These are phyloP conservation scores for Lepas anatifera DNA, from an alignment of 2,888 invertebrate species.

Conservation along the genomic window DNA sequence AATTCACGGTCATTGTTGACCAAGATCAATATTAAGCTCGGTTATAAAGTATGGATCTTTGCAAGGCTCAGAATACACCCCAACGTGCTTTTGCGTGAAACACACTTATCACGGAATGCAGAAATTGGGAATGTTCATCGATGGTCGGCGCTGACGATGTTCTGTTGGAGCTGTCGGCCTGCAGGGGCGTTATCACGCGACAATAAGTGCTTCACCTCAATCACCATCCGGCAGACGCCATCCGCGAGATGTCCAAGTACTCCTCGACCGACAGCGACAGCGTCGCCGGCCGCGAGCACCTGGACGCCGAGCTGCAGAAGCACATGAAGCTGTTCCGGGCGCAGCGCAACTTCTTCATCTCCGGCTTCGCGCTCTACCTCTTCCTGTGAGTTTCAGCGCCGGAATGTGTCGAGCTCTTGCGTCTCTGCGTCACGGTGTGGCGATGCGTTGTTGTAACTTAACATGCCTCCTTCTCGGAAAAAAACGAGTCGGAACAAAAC, in stretches of 20 bases:
- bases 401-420: too few relatives aligned
- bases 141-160: background rate
- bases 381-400: conserved; percentile 26
- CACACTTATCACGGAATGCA: too few relatives aligned
- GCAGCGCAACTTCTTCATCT: conserved; percentile 96
- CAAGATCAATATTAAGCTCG: too few relatives aligned
- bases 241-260: conserved; percentile 87
- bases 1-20: too few relatives aligned
- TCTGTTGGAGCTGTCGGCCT: background rate
- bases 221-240: conserved; percentile 66
- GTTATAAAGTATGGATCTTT: too few relatives aligned
- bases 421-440: too few relatives aligned
- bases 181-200: background rate
- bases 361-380: conserved; percentile 84
- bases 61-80: too few relatives aligned
- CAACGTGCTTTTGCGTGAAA: too few relatives aligned
- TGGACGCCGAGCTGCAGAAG: conserved; percentile 80
- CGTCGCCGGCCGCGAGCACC: conserved; percentile 39
- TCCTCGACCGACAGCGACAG: conserved; percentile 44
- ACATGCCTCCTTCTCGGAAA: too few relatives aligned
- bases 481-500: too few relatives aligned
- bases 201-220: too few relatives aligned
- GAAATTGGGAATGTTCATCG: background rate
- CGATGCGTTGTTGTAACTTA: background rate
- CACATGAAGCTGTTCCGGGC: conserved; percentile 93